Evolutionary conservation across 2,888 invertebrate species (phyloP).

Genomic region (Chalcis sispes): DNA sequence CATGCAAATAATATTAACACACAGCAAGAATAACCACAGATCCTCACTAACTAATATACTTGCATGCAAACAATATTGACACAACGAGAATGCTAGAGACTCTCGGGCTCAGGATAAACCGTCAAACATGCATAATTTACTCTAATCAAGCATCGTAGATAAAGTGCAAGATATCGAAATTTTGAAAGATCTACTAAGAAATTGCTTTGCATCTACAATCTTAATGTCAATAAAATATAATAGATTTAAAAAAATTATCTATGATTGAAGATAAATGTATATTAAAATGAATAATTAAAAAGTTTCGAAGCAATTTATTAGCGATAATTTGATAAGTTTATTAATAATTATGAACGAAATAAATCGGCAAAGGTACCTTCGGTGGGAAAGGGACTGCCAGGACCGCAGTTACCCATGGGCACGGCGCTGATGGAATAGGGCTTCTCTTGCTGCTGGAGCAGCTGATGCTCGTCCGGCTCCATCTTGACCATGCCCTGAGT

Average conservation of each 20-base stretch:
- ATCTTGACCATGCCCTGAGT: conserved; percentile 74
- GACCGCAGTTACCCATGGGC: conserved; percentile 69
- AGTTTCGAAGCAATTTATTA: no score
- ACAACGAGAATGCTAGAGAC: conserved; percentile 37
- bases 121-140: conserved; percentile 14
- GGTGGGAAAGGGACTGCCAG: conserved; percentile 73
- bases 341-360: no score
- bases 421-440: conserved; percentile 74
- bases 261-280: not conserved
- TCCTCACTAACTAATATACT: conserved; percentile 25
- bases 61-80: conserved; percentile 43
- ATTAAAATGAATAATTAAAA: no score
- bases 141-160: not conserved
- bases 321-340: no score
- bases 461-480: conserved; percentile 74
- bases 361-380: conserved; percentile 67
- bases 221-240: not conserved
- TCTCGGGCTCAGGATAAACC: conserved; percentile 39
- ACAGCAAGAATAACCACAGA: conserved; percentile 20
- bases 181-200: not conserved
- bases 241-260: not conserved
- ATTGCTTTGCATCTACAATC: no score
- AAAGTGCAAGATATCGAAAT: not conserved
- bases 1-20: conserved; percentile 33
- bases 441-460: conserved; percentile 70